phyloP scores from a whole-genome alignment of 1,140 invertebrate species.

The Parapsyche elsis region DNA sequence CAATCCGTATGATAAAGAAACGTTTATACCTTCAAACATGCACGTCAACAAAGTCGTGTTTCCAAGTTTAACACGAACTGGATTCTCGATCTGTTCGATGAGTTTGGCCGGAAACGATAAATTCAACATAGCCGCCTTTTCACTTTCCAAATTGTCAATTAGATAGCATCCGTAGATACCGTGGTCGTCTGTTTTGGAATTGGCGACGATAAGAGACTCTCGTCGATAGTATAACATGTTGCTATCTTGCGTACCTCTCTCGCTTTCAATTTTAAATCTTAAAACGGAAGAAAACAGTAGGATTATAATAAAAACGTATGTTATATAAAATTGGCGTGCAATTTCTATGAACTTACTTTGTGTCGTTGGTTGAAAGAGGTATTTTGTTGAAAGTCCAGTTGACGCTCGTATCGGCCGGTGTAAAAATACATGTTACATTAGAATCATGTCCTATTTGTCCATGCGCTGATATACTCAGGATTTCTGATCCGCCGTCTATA shows the following conservation, averaged over 20 bases:
- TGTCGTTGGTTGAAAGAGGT: slow-evolving; percentile 36
- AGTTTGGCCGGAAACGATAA: slow-evolving; percentile 59
- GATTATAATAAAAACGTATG: background rate
- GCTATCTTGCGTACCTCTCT: background rate
- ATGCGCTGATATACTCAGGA: slow-evolving; percentile 32
- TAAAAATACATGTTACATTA: slow-evolving; percentile 43
- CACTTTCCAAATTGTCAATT: slow-evolving; percentile 55
- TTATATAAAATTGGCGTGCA: background rate
- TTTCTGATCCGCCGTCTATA: slow-evolving; percentile 30
- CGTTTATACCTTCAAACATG: slow-evolving; percentile 61
- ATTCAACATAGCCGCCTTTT: slow-evolving; percentile 57
- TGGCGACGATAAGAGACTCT: slow-evolving; percentile 63
- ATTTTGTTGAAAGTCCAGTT: slow-evolving; percentile 46
- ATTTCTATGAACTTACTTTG: slow-evolving; percentile 42
- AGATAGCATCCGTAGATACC: slow-evolving; percentile 69
- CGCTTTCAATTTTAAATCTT: slow-evolving; percentile 21
- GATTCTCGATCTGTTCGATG: slow-evolving; percentile 57
- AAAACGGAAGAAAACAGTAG: background rate
- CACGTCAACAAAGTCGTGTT: slow-evolving; percentile 59
- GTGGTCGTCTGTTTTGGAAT: slow-evolving; percentile 66
- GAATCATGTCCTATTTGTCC: slow-evolving; percentile 45
- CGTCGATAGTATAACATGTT: slow-evolving; percentile 14
- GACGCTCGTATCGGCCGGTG: slow-evolving; percentile 37
- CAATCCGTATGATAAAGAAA: too few relatives aligned
- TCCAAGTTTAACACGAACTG: slow-evolving; percentile 59